phyloP scores from a whole-genome alignment of 1,140 invertebrate species.

The Ostrea denselamellosa region DNA sequence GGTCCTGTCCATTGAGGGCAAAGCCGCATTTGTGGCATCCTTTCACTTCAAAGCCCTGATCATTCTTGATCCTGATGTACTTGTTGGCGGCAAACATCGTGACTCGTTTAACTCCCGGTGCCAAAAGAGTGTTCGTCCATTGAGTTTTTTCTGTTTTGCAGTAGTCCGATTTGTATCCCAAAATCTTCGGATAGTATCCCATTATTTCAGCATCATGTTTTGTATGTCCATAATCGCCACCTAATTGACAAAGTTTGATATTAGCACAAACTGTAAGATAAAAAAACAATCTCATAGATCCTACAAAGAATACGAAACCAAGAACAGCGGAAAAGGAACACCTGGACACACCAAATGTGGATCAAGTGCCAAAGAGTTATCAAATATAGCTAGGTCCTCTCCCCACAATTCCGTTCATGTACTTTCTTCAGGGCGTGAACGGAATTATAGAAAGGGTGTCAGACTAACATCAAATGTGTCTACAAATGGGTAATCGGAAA shows the following conservation, averaged over 20 bases:
- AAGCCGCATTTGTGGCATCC: slow-evolving; percentile 8
- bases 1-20: slow-evolving; percentile 37
- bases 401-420: no score
- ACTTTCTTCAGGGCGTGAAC: no score
- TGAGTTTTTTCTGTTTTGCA: not conserved
- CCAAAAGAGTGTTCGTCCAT: not conserved
- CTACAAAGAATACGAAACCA: no score
- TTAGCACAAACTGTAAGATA: not conserved
- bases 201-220: slow-evolving; percentile 26
- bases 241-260: not conserved
- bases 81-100: slow-evolving; percentile 18
- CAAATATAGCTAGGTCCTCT: no score
- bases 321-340: no score
- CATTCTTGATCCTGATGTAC: slow-evolving; percentile 4
- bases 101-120: not conserved
- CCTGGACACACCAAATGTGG: no score
- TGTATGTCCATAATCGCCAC: not conserved
- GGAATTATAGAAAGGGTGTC: no score
- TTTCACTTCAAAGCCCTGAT: slow-evolving; percentile 5
- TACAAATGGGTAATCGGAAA: not conserved
- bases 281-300: no score
- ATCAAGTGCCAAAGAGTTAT: no score
- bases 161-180: not conserved
- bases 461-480: not conserved
- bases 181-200: not conserved